Evolutionary conservation across 64 coral and sea anemone species (phyloP), one percentile per base, ranked within the genome.

Genomic region (Acropora yongei): DNA sequence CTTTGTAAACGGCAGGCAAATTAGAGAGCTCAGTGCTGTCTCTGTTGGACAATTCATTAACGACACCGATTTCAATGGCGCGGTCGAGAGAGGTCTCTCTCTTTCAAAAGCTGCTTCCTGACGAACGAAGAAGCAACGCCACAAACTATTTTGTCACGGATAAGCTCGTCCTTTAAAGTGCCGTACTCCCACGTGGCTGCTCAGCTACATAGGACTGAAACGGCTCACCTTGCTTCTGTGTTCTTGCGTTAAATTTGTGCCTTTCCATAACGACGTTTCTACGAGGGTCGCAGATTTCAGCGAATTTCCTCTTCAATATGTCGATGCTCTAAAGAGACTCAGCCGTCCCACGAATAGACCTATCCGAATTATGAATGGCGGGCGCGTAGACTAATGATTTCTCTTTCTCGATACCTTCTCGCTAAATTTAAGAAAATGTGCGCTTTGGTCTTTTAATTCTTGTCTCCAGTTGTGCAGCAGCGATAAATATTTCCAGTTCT

Each of bases 391-490:
- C 50, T 49, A 88, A 77, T 7, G 68, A 88, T 57, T 20, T 89
- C 47, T 89, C 76, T 44, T 67, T 58, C 80, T 89, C 88, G 3
- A 89, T 89, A 17, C n/a, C 88, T 89, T 89, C 88, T 66, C 88
- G 76, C 76, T 19, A 89, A 50, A 41, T 89, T 65, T 58, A 89
- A 77, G 47, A 89, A 60, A 8, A 89, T 57, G 40, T 77, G 78
- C 0, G 87, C 87, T 44, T 89, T 47, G 11, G 87, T 77, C 55
- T 89, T 90, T 9, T 78, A 74, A 65, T 89, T 74, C 77, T 63
- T 68, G 20, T 86, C 57, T 44, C 68, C 72, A 30, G 9, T 88
- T 30, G 85, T 2, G 30, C 80, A 11, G 80, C 80, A 2, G 45
- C 80, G 9, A 82, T 58, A 6, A 82, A 51, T 53, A 63, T 14